Conservation (phyloP, 2,888 invertebrate species). For the Latrodectus hesperus region DNA sequence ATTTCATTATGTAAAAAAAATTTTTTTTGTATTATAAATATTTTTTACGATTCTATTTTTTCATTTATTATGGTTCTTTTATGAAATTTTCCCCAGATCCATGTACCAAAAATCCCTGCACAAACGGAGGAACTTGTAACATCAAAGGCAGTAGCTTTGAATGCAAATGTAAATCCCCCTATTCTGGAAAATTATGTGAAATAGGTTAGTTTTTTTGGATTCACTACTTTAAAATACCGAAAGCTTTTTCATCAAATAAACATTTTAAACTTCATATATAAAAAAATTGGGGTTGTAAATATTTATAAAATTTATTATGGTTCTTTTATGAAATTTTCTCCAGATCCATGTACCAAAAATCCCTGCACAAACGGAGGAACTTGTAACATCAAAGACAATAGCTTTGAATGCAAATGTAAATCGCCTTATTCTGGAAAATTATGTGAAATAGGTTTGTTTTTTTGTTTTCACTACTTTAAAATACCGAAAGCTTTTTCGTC, state of each 20-base stretch:
- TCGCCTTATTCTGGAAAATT: background rate
- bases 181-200: constrained; percentile 20
- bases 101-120: constrained; percentile 25
- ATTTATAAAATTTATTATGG: too few species aligned
- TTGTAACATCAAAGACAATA: background rate
- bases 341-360: background rate
- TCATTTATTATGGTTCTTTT: too few species aligned
- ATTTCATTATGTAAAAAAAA: too few species aligned
- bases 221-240: too few species aligned
- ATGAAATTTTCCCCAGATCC: background rate
- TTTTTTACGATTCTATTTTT: too few species aligned
- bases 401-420: background rate
- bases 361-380: background rate
- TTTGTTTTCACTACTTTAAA: too few species aligned
- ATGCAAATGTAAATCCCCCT: constrained; percentile 13
- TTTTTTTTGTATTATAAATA: too few species aligned
- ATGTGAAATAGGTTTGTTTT: background rate
- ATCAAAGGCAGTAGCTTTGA: background rate
- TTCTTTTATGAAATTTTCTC: background rate
- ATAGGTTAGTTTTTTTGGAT: background rate
- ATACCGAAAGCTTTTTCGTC: too few species aligned
- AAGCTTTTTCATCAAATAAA: too few species aligned
- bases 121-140: constrained; percentile 34
- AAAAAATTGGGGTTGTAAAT: too few species aligned
- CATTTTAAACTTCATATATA: too few species aligned